Evolutionary conservation across 1,140 invertebrate species (phyloP), one percentile per base, ranked within the genome.

Genomic region (Drosophila sechellia): DNA sequence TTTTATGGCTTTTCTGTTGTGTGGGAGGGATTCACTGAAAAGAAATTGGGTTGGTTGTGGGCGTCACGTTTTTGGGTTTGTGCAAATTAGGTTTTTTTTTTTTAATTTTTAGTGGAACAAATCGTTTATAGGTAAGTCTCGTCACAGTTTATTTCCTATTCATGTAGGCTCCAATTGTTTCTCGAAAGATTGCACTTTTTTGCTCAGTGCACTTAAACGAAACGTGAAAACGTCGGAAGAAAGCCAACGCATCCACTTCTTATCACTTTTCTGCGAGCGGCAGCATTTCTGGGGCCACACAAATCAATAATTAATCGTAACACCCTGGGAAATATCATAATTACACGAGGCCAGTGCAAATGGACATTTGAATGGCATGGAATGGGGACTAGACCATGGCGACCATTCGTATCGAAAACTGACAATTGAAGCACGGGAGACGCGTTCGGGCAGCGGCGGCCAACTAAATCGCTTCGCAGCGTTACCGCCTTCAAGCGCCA

Each of bases 381-480:
- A 45, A 17, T 35, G 34, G 52, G 20, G 37, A 20, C 27, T 20
- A 10, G 43, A 46, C 22, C 25, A 48, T 48, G 46, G 22, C 46
- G 20, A 43, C 20, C 20, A 25, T 17, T 15, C 6, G n/a, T 17
- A 42, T 37, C 15, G 54, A 22, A 54, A 31, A 15, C 52, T 15
- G 54, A n/a, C 37, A 27, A 40, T n/a, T 22, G 31, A 27, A 66
- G 54, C 63, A 48, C 71, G 54, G 61, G 61, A 75, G 70, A 66
- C 64, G 59, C 59, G 64, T 40, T 52, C 64, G 60, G 71, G 60
- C 73, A 48, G 50, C 71, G 37, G 54, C 73, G 49, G 69, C 50
- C 75, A 77, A 86, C 81, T 86, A 76, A 86, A 86, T 52, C 65
- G 71, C 40, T 65, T 61, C 63, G 48, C 77, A 61, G 57, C 77